These are phyloP conservation scores for Dasyprocta punctata DNA, from an alignment of 2,113 vertebrate species.

Conservation along the genomic window DNA sequence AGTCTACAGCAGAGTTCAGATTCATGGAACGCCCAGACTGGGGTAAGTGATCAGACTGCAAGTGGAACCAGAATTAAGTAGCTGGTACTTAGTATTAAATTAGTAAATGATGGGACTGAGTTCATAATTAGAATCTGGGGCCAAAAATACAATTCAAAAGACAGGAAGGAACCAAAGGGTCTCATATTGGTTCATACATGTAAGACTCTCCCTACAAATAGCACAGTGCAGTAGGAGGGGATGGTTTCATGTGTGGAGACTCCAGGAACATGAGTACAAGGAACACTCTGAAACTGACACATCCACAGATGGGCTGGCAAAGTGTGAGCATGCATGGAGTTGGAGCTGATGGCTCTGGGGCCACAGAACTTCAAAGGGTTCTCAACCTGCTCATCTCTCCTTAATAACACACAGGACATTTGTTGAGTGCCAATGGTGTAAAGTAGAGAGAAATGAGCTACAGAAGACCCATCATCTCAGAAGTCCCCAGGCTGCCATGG, in stretches of 20 bases:
- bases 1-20: background rate
- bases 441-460: background rate
- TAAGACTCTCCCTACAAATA: background rate
- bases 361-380: background rate
- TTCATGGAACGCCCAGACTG: background rate
- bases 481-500: background rate
- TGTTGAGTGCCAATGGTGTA: background rate
- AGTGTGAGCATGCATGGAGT: accelerated
- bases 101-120: background rate
- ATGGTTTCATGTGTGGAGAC: background rate
- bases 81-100: background rate
- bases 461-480: background rate
- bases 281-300: background rate
- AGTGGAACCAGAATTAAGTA: background rate
- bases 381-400: background rate
- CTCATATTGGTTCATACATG: background rate
- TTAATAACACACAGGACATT: background rate
- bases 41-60: background rate
- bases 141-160: constrained; percentile 12
- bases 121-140: background rate
- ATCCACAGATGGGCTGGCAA: background rate
- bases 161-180: background rate
- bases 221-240: background rate
- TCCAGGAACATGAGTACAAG: background rate
- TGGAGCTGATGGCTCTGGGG: no score